phyloP scores from a whole-genome alignment of 2,113 vertebrate species.

The Gadus chalcogrammus region DNA sequence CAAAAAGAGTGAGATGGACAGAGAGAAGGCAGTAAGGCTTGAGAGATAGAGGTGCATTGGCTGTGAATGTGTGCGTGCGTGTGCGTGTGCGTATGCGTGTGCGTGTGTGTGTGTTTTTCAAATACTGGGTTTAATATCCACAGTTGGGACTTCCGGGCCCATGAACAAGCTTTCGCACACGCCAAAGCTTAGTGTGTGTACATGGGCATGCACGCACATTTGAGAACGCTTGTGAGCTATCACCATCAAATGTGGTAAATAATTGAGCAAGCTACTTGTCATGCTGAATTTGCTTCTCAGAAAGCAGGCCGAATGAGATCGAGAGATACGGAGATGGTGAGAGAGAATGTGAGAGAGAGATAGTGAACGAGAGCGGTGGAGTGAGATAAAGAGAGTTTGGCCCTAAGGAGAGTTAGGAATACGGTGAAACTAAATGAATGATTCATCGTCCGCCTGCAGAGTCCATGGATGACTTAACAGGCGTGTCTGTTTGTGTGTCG shows the following conservation, averaged over 20 bases:
- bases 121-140: neutral
- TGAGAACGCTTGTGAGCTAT: constrained; percentile 42
- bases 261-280: constrained; percentile 57
- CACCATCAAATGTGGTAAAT: constrained; percentile 56
- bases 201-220: neutral
- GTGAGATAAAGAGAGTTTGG: neutral
- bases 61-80: no score
- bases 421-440: constrained; percentile 48
- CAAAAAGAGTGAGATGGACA: no score
- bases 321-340: constrained; percentile 3
- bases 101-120: neutral
- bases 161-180: neutral
- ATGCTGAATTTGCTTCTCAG: constrained; percentile 48
- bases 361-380: constrained; percentile 1
- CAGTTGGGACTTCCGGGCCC: neutral
- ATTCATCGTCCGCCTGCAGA: constrained; percentile 32
- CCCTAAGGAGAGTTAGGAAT: constrained; percentile 35
- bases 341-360: neutral
- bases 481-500: no score
- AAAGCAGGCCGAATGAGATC: constrained; percentile 18
- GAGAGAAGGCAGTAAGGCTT: no score
- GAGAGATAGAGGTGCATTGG: no score
- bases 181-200: neutral
- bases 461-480: constrained; percentile 18
- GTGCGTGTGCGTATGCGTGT: no score